Evolutionary conservation across 2,113 vertebrate genomes (phyloP).

Genomic region (Propithecus coquereli): DNA sequence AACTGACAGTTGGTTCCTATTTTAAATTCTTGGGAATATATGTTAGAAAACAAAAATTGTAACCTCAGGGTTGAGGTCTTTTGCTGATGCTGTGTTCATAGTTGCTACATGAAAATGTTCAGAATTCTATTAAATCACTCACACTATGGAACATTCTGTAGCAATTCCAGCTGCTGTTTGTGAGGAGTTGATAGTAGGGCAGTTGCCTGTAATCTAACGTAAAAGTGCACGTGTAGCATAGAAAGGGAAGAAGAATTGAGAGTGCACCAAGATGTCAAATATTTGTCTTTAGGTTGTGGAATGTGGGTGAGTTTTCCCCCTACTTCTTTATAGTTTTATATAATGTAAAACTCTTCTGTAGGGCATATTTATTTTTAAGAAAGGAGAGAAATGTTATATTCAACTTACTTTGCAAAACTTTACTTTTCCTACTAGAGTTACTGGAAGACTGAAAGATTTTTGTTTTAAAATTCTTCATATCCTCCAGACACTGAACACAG

Average conservation of each 20-base stretch:
- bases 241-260: neutral
- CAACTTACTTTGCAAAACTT: neutral
- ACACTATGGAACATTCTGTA: neutral
- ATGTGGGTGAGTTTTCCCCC: accelerated
- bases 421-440: neutral
- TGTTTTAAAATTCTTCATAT: neutral
- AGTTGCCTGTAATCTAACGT: neutral
- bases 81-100: neutral
- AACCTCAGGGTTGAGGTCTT: neutral
- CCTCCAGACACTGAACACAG: neutral
- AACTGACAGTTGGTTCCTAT: neutral
- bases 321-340: neutral
- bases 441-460: neutral
- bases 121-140: neutral
- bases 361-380: neutral
- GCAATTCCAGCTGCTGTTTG: neutral
- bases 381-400: neutral
- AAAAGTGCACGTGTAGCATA: accelerated
- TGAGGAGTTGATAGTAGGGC: neutral
- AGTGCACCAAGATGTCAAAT: no score
- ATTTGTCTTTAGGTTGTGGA: neutral
- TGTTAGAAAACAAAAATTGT: neutral
- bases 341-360: neutral
- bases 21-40: neutral
- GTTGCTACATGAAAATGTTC: neutral